Evolutionary conservation across 2,888 invertebrate species (phyloP), one percentile per base, ranked within the genome.

Genomic region (Artemia sp.): DNA sequence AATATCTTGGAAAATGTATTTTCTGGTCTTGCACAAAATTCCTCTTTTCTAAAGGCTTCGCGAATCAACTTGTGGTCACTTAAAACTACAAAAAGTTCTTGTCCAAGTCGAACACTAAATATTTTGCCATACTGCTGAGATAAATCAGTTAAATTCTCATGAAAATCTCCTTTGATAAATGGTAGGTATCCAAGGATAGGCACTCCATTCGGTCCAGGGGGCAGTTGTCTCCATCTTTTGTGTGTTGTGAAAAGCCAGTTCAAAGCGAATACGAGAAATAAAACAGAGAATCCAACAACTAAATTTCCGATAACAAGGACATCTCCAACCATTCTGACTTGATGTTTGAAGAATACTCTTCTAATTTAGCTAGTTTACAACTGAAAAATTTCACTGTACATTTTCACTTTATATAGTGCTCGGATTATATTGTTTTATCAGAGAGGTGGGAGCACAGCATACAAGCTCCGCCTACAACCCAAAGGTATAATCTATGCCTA

Each of bases 131-230:
- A 92, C 75, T 83, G 85, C 73, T 85, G 83, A 66, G 89, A 85
- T 75, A 93, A 80, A 75, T 87, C 84, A 76, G 86, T 83, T 80
- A 88, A 89, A 70, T 86, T 85, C 70, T 89, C 83, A 79, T 92
- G 91, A 73, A 83, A 80, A 75, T 83, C 83, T 64, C 85, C 84
- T 74, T 86, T 88, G 75, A 93, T 82, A 78, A 88, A 90, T 5
- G 88, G 87, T 73, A 92, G 80, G 76, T 88, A 90, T 72, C 93
- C 92, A 70, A 91, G 82, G 69, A 92, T 81, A 24, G 92, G 92
- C 7, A 89, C 80, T 3, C 92, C 90, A 87, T 88, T 88, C 5
- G 92, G 92, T 5, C 92, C 92, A 0, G 92, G 92, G 0, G 92
- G 92, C 74, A 91, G 80, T 24, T 19, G 64, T 24, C 12, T 58